Evolutionary conservation across 2,888 invertebrate genomes (phyloP).

Genomic region (Alloscopus bannaensis): DNA sequence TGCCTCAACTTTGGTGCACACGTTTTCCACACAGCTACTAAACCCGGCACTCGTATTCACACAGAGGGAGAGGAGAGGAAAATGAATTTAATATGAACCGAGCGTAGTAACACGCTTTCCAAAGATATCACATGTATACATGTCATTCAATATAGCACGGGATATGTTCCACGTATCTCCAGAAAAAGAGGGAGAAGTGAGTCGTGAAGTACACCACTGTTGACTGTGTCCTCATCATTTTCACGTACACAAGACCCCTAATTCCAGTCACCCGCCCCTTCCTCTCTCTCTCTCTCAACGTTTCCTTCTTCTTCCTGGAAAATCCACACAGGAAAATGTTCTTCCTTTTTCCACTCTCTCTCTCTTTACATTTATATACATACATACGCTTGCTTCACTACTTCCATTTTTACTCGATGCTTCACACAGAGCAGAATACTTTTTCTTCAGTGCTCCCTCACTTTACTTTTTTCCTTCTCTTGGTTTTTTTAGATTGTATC

Average conservation of each 20-base stretch:
- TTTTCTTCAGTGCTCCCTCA: conserved; percentile 9
- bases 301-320: conserved; percentile 47
- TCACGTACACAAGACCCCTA: conserved; percentile 71
- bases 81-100: background rate
- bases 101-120: no score
- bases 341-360: conserved; percentile 51
- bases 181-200: conserved; percentile 1
- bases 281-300: conserved; percentile 58
- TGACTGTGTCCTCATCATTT: conserved; percentile 66
- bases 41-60: no score
- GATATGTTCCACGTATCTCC: no score
- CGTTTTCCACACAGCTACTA: no score
- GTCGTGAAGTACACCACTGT: background rate
- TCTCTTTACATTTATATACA: conserved; percentile 18
- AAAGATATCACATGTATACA: conserved; percentile 31
- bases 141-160: background rate
- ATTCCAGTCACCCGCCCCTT: conserved; percentile 67
- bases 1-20: background rate
- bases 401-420: conserved; percentile 2
- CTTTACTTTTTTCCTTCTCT: conserved; percentile 12
- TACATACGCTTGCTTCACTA: conserved; percentile 27
- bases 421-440: conserved; percentile 2
- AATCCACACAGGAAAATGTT: conserved; percentile 61
- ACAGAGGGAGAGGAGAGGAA: background rate
- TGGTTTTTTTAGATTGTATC: conserved; percentile 21